Conservation (phyloP, 2,888 invertebrate species). For the Galeruca laticollis region DNA sequence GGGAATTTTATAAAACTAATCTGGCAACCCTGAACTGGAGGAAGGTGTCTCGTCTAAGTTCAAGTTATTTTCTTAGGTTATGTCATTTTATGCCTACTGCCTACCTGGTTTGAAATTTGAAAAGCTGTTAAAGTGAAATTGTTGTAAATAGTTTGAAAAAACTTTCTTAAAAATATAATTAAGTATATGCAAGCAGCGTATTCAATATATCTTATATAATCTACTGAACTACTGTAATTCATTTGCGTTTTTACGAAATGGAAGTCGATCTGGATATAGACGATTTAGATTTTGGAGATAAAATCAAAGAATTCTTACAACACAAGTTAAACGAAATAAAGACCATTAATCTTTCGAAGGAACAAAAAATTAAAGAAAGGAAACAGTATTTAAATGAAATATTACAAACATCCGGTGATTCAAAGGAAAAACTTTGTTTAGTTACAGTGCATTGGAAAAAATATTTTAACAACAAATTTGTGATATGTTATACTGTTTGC, state of each 20-base stretch:
- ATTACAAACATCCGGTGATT: constrained; percentile 9
- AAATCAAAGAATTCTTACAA: constrained; percentile 49
- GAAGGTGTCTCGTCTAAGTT: too few species aligned
- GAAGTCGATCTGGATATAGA: constrained; percentile 51
- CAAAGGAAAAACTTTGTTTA: constrained; percentile 24
- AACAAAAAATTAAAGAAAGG: constrained; percentile 43
- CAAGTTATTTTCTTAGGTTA: too few species aligned
- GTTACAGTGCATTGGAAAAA: constrained; percentile 51
- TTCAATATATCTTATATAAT: too few species aligned
- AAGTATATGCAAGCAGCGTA: too few species aligned
- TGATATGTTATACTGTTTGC: constrained; percentile 54
- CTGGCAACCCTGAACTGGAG: too few species aligned
- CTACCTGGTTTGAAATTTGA: too few species aligned
- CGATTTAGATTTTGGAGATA: constrained; percentile 52
- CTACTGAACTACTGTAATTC: background rate
- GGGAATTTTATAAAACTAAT: too few species aligned
- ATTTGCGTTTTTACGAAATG: background rate
- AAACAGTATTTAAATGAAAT: constrained; percentile 32
- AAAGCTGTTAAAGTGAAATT: too few species aligned
- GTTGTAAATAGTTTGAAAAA: too few species aligned
- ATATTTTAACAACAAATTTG: constrained; percentile 52
- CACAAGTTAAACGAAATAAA: constrained; percentile 50
- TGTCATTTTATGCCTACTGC: too few species aligned
- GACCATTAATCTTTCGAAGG: constrained; percentile 44
- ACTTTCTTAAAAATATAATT: too few species aligned